These are phyloP conservation scores for Drosophila robusta DNA, from an alignment of 2,888 invertebrate genomes.

Conservation along the genomic window DNA sequence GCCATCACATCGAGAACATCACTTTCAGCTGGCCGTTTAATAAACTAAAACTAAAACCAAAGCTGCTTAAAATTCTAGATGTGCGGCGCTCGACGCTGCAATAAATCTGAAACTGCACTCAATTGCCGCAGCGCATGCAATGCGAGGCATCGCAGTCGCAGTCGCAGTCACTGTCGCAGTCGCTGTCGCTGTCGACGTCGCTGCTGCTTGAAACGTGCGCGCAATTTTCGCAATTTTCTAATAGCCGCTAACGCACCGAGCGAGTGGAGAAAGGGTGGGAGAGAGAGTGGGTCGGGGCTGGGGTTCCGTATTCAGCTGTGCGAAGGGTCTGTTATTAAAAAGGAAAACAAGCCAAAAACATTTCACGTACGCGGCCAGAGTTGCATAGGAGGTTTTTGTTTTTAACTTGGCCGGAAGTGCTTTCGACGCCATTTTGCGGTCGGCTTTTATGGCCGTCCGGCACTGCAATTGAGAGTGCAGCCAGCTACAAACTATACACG, in stretches of 20 bases:
- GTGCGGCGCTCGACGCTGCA: conserved; percentile 51
- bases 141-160: conserved; percentile 9
- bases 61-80: conserved; percentile 73
- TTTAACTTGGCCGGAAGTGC: conserved; percentile 68
- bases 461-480: conserved; percentile 64
- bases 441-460: conserved; percentile 53
- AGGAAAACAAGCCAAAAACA: conserved; percentile 61
- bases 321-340: conserved; percentile 51
- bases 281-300: neutral
- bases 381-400: conserved; percentile 52
- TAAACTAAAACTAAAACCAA: conserved; percentile 71
- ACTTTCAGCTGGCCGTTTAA: conserved; percentile 53
- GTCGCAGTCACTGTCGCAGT: conserved; percentile 10
- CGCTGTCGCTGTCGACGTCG: conserved; percentile 1
- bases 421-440: conserved; percentile 78
- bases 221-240: conserved; percentile 80
- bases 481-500: conserved; percentile 26
- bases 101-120: conserved; percentile 78
- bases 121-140: conserved; percentile 72
- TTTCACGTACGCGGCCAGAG: conserved; percentile 56
- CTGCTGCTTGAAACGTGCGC: conserved; percentile 65
- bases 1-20: conserved; percentile 37
- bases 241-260: conserved; percentile 64
- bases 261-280: neutral
- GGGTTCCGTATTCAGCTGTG: conserved; percentile 8